Evolutionary conservation across 2,113 vertebrate species (phyloP).

Genomic region (Tragelaphus imberbis): DNA sequence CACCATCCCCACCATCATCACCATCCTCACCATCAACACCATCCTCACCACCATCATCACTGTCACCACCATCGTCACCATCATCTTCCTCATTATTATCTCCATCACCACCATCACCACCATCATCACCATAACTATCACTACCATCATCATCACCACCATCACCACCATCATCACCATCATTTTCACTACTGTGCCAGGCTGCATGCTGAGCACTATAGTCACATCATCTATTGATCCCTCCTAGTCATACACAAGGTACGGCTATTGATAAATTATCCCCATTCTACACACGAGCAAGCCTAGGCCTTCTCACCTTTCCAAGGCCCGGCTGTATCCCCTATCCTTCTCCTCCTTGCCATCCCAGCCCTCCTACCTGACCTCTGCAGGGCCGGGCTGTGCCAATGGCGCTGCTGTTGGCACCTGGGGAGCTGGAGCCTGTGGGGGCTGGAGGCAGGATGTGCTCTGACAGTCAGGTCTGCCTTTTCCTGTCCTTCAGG

Average conservation of each 20-base stretch:
- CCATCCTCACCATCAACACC: neutral
- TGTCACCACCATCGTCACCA: fast-evolving
- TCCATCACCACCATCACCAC: neutral
- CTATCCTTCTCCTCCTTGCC: neutral
- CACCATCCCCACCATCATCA: neutral
- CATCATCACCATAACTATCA: fast-evolving
- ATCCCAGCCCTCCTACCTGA: neutral
- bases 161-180: neutral
- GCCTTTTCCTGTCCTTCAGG: constrained; percentile 73
- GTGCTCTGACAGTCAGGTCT: neutral
- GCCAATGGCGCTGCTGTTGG: neutral
- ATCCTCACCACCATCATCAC: no score
- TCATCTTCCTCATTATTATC: neutral
- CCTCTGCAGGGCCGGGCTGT: neutral
- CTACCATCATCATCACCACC: fast-evolving
- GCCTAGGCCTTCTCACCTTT: neutral
- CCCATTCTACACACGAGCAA: neutral
- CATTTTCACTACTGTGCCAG: neutral
- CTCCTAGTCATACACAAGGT: neutral
- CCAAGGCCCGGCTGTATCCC: neutral
- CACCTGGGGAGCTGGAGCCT: neutral
- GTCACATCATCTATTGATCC: fast-evolving
- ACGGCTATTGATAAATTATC: fast-evolving
- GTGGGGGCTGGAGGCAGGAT: fast-evolving
- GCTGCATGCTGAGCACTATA: fast-evolving